These are phyloP conservation scores for Drosophila falleni DNA, from an alignment of 2,888 invertebrate genomes.

Conservation along the genomic window DNA sequence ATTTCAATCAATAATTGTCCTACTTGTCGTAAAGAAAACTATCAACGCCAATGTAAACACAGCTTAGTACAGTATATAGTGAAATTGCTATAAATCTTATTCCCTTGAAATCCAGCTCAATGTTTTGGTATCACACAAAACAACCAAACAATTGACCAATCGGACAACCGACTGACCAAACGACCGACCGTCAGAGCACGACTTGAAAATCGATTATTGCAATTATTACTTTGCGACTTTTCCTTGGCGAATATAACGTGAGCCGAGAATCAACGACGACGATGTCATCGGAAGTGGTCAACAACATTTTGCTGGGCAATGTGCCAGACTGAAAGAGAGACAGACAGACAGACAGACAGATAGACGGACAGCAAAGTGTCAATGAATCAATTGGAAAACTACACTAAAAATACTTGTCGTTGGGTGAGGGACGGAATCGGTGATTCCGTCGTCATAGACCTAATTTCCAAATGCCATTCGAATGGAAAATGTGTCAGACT, in stretches of 20 bases:
- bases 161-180: neutral
- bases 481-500: constrained; percentile 61
- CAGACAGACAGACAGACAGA: neutral
- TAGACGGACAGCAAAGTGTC: constrained; percentile 32
- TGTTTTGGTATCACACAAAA: constrained; percentile 5
- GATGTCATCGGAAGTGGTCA: constrained; percentile 45
- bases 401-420: constrained; percentile 38
- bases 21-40: neutral
- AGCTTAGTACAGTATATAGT: neutral
- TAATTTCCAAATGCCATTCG: constrained; percentile 55
- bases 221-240: constrained; percentile 55
- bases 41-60: neutral
- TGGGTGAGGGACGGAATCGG: neutral
- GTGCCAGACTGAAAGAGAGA: constrained; percentile 11
- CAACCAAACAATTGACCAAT: constrained; percentile 14
- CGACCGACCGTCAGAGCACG: constrained; percentile 21
- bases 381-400: constrained; percentile 60
- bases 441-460: constrained; percentile 64
- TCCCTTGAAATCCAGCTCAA: constrained; percentile 4
- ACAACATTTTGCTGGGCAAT: constrained; percentile 21
- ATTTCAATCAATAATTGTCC: neutral
- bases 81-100: constrained; percentile 5
- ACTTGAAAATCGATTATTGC: constrained; percentile 56
- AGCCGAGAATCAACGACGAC: constrained; percentile 10
- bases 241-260: constrained; percentile 37